A percentile compares a stretch with the other conserved stretches of the same genome.
phyloP scores from a whole-genome alignment of 2,888 invertebrate species.

The Agrotis puta region DNA sequence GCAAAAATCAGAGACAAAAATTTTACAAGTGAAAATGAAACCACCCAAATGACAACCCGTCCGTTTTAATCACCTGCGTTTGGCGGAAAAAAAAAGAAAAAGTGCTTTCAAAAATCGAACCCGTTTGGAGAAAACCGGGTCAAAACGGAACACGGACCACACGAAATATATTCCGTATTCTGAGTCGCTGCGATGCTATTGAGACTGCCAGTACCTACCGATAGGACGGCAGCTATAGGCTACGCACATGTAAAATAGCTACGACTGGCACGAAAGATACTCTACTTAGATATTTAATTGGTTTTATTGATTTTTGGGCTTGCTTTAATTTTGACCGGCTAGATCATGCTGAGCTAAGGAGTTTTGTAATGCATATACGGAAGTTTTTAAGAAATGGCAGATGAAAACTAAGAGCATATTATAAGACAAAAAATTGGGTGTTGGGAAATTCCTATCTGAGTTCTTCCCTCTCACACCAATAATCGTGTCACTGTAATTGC shows the following conservation, averaged over 20 bases:
- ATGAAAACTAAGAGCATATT: background rate
- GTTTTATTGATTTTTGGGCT: constrained; percentile 42
- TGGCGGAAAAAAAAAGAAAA: constrained; percentile 45
- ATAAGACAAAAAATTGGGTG: background rate
- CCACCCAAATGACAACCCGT: constrained; percentile 53
- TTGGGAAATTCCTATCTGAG: background rate
- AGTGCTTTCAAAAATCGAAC: constrained; percentile 69
- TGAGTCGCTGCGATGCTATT: constrained; percentile 87
- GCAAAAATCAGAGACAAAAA: constrained; percentile 29
- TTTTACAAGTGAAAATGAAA: constrained; percentile 49
- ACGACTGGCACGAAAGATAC: constrained; percentile 73
- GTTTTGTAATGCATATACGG: background rate
- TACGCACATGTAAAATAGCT: constrained; percentile 90
- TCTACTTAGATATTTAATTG: constrained; percentile 74
- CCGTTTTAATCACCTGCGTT: constrained; percentile 59
- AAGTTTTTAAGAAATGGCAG: background rate
- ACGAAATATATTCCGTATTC: constrained; percentile 82
- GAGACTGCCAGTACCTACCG: constrained; percentile 87
- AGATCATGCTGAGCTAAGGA: background rate
- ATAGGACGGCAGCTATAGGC: constrained; percentile 88
- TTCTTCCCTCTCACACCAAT: too few species aligned
- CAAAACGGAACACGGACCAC: constrained; percentile 79
- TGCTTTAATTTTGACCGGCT: background rate
- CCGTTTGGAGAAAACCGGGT: constrained; percentile 76
- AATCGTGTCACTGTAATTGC: too few species aligned